These are phyloP conservation scores for Tragopan temminckii DNA, from an alignment of 2,797 vertebrate genomes.

Conservation along the genomic window DNA sequence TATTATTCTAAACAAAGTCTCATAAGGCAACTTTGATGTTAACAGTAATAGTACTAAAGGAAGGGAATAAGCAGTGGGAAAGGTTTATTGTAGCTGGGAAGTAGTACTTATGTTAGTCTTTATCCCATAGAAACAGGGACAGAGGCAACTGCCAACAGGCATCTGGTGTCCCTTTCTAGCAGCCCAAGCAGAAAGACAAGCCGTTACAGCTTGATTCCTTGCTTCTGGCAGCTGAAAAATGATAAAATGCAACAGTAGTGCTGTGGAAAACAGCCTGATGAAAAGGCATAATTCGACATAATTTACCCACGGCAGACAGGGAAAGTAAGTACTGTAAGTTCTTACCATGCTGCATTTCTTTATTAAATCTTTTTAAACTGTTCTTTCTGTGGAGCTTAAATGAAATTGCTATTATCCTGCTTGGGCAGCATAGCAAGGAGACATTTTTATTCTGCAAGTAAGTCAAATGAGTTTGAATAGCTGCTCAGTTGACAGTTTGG, in stretches of 20 bases:
- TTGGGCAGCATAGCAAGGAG: not conserved
- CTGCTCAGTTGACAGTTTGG: not conserved
- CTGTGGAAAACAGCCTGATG: constrained; percentile 7
- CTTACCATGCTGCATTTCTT: not conserved
- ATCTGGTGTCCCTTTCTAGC: not conserved
- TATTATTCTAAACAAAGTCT: not conserved
- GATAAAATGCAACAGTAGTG: not conserved
- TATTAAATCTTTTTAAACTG: not conserved
- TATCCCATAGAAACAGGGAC: not conserved
- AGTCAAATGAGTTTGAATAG: not conserved
- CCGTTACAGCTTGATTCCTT: constrained; percentile 16
- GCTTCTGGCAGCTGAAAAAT: constrained; percentile 38
- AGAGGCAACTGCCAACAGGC: not conserved
- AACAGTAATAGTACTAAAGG: not conserved
- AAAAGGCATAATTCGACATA: not conserved
- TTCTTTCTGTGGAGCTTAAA: not conserved
- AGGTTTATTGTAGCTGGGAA: not conserved
- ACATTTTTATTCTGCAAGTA: not conserved
- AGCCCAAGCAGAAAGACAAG: not conserved
- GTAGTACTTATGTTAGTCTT: not conserved
- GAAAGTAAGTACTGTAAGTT: not conserved
- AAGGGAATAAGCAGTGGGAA: not conserved
- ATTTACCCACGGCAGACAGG: not conserved
- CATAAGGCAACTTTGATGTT: not conserved
- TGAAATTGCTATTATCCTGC: not conserved